These are phyloP conservation scores for Cryptoleucopteryx plumbea DNA, from an alignment of 2,113 vertebrate genomes.

Conservation along the genomic window DNA sequence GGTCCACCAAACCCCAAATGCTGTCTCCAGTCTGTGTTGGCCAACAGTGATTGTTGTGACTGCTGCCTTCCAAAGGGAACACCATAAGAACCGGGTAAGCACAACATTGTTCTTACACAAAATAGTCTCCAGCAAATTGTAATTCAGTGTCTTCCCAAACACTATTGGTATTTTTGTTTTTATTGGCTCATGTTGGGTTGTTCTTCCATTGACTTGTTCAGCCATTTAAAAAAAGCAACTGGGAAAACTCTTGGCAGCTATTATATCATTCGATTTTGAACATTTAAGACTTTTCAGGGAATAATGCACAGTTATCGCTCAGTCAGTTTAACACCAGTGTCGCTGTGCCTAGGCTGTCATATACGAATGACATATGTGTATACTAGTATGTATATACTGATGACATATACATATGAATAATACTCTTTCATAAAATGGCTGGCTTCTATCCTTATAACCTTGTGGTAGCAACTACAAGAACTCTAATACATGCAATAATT, in stretches of 20 bases:
- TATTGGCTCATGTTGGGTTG: not conserved
- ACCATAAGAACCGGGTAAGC: not conserved
- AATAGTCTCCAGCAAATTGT: not conserved
- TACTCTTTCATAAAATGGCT: not conserved
- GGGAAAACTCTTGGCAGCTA: not conserved
- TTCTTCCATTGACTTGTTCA: not conserved
- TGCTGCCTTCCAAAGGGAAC: not conserved
- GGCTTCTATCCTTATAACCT: not conserved
- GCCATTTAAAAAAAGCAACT: not conserved
- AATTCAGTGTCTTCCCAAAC: not conserved
- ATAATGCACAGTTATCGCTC: not conserved
- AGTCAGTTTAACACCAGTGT: not conserved
- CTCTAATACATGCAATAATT: not conserved
- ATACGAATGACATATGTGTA: not conserved
- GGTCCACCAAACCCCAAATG: not conserved
- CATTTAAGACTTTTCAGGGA: not conserved
- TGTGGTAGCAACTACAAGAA: not conserved
- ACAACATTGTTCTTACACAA: not conserved
- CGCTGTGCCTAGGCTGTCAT: not conserved
- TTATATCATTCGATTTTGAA: not conserved
- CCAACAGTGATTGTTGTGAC: not conserved
- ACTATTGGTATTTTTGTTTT: not conserved
- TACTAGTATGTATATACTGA: not conserved
- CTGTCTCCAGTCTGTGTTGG: not conserved
- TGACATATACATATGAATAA: not conserved